Conservation (phyloP, 2,797 vertebrate genomes). For the Lepidocolaptes lacrymiger region DNA sequence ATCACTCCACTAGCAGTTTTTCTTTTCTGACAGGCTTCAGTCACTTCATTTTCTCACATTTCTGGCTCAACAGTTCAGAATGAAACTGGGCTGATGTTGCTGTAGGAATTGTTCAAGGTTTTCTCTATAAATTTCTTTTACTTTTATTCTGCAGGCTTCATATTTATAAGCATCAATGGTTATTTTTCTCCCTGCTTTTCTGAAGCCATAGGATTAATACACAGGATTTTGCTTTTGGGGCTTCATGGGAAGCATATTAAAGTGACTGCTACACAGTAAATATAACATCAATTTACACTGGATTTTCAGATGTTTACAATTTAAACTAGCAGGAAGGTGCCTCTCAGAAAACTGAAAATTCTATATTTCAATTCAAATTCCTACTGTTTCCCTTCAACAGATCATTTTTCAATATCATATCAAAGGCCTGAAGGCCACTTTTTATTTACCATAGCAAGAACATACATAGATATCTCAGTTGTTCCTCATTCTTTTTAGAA, state of each 20-base stretch:
- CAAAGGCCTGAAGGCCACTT: background rate
- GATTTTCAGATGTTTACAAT: constrained; percentile 19
- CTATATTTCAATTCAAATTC: background rate
- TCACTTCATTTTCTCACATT: constrained; percentile 68
- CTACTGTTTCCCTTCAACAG: background rate
- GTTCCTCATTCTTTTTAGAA: background rate
- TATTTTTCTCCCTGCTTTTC: constrained; percentile 38
- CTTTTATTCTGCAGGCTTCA: constrained; percentile 32
- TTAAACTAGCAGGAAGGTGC: background rate
- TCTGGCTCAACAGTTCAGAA: constrained; percentile 53
- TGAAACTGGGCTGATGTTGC: constrained; percentile 32
- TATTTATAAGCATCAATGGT: constrained; percentile 47
- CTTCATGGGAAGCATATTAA: constrained; percentile 43
- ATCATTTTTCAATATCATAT: background rate
- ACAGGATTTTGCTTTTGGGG: constrained; percentile 33
- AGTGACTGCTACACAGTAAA: constrained; percentile 4
- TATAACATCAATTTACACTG: constrained; percentile 4
- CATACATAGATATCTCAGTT: background rate
- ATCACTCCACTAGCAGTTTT: constrained; percentile 37
- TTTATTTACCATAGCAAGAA: constrained; percentile 16
- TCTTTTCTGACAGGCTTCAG: constrained; percentile 65
- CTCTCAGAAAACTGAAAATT: constrained; percentile 20
- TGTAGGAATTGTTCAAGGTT: constrained; percentile 60
- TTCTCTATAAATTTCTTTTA: constrained; percentile 59
- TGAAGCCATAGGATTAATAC: constrained; percentile 30